Base-by-base conservation (phyloP, 2,888 invertebrate species). In the Hofmannophila pseudospretella region DNA sequence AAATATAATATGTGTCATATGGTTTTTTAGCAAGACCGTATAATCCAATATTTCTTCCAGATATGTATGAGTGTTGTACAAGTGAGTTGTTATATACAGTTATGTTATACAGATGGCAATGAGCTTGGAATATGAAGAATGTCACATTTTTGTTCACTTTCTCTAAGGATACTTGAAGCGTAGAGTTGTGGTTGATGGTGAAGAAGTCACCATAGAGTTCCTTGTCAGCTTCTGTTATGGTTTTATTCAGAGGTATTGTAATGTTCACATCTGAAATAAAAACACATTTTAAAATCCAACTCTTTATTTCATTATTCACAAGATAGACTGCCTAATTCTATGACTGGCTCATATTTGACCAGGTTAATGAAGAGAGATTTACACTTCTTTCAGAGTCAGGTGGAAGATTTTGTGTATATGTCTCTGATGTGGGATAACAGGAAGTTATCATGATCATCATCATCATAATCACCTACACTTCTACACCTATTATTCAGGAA, bases 101-200 rank as follows among this genome's bases (percentile, higher is more conserved):
- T 0, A 93, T 61, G 63, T 90, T 89, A 39, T 87, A 65, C 8
- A 88, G 49, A 45, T 89, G 89, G 32, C 88, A 86, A 58, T 94
- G 93, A 3, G 88, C 88, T 89, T 93, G 92, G 26, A 92, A 69
- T 38, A 92, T 64, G 10, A 91, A 71, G 56, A 90, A 93, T 1
- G 80, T 73, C 20, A 89, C 64, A 38, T 67, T 65, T 1, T 65
- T 47, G 7, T 88, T 78, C 1, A 89, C 67, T 56, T 88, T 57
- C 1, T 41, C 55, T 20, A 91, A 70, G 41, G 71, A 58, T 1
- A 90, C 61, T 45, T 68, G 49, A 11, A 82, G 36, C 1, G 54
- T 67, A 7, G 78, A 67, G 5, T 59, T 49, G 1, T 49, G 40
- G 12, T 68, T 69, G 7, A 85, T 40, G 4, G 49, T 50, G 1